Evolutionary conservation across 2,797 vertebrate species (phyloP), one percentile per base, ranked within the genome.

Genomic region (Sciurus vulgaris): DNA sequence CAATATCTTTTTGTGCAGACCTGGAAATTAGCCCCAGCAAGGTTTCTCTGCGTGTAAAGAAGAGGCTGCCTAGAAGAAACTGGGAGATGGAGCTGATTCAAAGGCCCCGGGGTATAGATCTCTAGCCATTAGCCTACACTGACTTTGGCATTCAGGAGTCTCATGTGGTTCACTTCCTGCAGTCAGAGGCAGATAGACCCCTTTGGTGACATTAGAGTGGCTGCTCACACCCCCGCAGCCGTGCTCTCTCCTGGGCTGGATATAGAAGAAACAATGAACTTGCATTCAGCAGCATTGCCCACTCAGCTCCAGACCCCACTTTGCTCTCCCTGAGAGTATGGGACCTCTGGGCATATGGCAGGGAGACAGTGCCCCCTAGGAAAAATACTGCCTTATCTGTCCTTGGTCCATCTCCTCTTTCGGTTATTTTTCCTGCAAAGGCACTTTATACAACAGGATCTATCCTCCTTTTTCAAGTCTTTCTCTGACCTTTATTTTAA

Each of bases 401-500:
- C 77, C 54, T 81, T 13, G 10, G 63, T 12, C 92, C 15, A 30
- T 59, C 54, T 73, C 17, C 51, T 89, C 82, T 96, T 63, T 59
- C 79, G 63, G 76, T 35, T 88, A 26, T 72, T 85, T 85, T 93
- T 84, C n/a, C 63, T 91, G 63, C 24, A 84, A 84, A 93, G 38
- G 28, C 85, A n/a, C 91, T 51, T 35, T 26, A 41, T 83, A 44
- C 18, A 51, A 56, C 22, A 38, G 18, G 49, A 84, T 67, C 59
- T 61, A 67, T 28, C 51, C 24, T 85, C 17, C 44, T 92, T 63
- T 88, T 85, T 47, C 70, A 59, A 95, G 61, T 30, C 85, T 95
- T 81, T 89, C 61, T 79, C 83, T 97, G 96, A 97, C 94, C 96
- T 97, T 97, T 96, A 96, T 90, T 96, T 94, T 96, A 96, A 93